Conservation (phyloP, 1,140 invertebrate species). For the Pectinophora gossypiella region DNA sequence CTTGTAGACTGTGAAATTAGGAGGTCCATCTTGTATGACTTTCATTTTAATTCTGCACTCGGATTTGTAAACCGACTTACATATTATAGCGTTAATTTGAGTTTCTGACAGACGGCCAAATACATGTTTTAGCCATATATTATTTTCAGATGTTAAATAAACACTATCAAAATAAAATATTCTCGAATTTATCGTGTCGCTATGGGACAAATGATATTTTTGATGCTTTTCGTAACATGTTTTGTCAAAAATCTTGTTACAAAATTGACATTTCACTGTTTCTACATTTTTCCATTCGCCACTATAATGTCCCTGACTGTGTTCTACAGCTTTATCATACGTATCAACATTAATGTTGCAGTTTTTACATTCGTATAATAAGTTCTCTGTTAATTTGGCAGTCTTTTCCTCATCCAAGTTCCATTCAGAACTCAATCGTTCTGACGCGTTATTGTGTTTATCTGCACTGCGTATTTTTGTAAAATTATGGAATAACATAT, state of each 20-base stretch:
- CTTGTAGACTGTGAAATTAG: slow-evolving; percentile 35
- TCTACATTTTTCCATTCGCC: slow-evolving; percentile 12
- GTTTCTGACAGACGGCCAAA: slow-evolving; percentile 25
- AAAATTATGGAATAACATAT: slow-evolving; percentile 50
- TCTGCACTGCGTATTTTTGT: no score
- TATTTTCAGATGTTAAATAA: slow-evolving; percentile 38
- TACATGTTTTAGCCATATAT: slow-evolving; percentile 41
- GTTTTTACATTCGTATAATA: slow-evolving; percentile 34
- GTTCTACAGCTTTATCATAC: slow-evolving; percentile 49
- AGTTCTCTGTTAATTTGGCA: no score
- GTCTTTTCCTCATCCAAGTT: no score
- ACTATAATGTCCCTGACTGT: slow-evolving; percentile 40
- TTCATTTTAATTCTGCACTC: slow-evolving; percentile 45
- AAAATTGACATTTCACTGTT: slow-evolving; percentile 25
- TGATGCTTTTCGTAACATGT: slow-evolving; percentile 23
- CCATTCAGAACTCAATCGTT: no score
- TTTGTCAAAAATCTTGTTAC: slow-evolving; percentile 26
- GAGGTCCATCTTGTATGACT: slow-evolving; percentile 32
- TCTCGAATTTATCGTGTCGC: slow-evolving; percentile 11
- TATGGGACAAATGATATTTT: slow-evolving; percentile 20
- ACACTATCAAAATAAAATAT: slow-evolving; percentile 35
- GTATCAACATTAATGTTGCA: slow-evolving; percentile 30
- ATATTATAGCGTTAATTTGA: slow-evolving; percentile 22
- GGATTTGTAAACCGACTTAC: slow-evolving; percentile 38
- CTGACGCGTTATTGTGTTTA: no score